Evolutionary conservation across 2,113 vertebrate genomes (phyloP).

Genomic region (Rhineura floridana): DNA sequence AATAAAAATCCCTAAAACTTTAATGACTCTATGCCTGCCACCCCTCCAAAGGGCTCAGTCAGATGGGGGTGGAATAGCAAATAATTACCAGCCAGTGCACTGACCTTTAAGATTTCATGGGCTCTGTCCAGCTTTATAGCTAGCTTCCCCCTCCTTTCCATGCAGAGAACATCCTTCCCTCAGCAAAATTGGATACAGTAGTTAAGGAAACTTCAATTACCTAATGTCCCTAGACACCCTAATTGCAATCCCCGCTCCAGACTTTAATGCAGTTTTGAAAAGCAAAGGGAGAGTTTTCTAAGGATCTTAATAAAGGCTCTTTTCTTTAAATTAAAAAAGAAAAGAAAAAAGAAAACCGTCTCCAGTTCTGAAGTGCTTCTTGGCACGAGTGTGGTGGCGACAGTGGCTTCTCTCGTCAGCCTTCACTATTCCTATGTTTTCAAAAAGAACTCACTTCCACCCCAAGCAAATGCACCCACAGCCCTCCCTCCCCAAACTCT

Average conservation of each 20-base stretch:
- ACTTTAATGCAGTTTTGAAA: neutral
- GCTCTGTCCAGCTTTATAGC: neutral
- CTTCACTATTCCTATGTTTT: neutral
- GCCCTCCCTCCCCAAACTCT: neutral
- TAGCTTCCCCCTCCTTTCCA: neutral
- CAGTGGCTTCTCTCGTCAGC: neutral
- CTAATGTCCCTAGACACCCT: neutral
- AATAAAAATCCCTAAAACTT: too few species aligned
- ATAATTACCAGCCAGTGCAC: neutral
- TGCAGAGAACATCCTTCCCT: neutral
- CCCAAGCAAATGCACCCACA: too few species aligned
- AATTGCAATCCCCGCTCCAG: constrained; percentile 8
- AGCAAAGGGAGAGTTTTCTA: neutral
- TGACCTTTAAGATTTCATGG: neutral
- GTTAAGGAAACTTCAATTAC: constrained; percentile 12
- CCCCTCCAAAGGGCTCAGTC: too few species aligned
- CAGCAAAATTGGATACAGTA: constrained; percentile 1
- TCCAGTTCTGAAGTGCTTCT: neutral
- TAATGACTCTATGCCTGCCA: too few species aligned
- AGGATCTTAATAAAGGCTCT: neutral
- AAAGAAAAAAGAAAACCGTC: neutral
- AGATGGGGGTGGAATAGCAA: neutral
- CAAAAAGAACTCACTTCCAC: neutral
- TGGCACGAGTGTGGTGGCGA: neutral
- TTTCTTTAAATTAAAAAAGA: neutral